Evolutionary conservation across 2,113 vertebrate species (phyloP), one percentile per base, ranked within the genome.

Genomic region (Lampris incognitus): DNA sequence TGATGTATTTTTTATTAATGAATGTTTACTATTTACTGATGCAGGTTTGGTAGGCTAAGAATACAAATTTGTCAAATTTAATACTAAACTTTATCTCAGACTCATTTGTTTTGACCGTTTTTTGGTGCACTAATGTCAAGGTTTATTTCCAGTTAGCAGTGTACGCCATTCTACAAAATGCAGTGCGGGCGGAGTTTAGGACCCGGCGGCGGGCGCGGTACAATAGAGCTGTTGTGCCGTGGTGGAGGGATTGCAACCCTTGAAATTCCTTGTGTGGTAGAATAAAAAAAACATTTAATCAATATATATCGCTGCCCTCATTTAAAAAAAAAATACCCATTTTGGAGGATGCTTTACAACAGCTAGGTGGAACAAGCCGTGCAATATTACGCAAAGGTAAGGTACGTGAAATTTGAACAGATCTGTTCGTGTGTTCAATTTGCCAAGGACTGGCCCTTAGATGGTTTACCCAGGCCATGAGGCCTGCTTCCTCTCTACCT

Each of bases 161-260:
- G 24, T 24, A 24, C 24, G 24, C 24, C 24, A 24, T 24, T 24
- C 24, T 0, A 24, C 89, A 85, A 56, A 75, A 63, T 85, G 85
- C 69, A 87, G 83, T 90, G 66, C 82, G 89, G 95, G 95, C 92
- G 95, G 96, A 91, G 89, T 94, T 89, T 94, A 95, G 91, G 95
- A 95, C 94, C 94, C 92, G 69, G 93, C 91, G 83, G 93, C 88
- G n/a, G 54, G 77, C 92, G 91, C 92, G 93, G 95, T 96, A 96
- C 97, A 97, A 98, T 97, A 96, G 97, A 90, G 92, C 93, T 95
- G 95, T 95, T 96, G 95, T 96, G 94, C 83, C 84, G 91, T 92
- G 88, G 82, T 87, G 88, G 84, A 87, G 79, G 79, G 85, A 82
- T 78, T 86, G 86, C 91, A 71, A 46, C 69, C 83, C 84, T 67